Conservation (phyloP, 1,140 invertebrate genomes). For the Ips nitidus region DNA sequence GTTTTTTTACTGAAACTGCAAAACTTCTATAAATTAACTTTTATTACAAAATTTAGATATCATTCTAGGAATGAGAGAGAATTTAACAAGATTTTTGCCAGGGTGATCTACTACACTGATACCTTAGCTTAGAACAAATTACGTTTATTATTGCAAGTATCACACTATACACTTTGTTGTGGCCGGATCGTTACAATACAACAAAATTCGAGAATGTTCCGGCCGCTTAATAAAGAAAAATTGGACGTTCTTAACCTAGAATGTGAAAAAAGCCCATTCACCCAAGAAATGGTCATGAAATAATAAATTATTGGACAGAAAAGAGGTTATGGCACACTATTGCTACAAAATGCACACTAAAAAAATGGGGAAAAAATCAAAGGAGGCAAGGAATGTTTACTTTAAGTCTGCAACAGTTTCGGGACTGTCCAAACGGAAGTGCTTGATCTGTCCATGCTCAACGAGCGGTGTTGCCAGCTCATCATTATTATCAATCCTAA, state of each 20-base stretch:
- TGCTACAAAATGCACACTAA: not conserved
- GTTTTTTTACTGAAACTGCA: too few relatives aligned
- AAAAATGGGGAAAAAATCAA: not conserved
- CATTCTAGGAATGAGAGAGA: constrained; percentile 22
- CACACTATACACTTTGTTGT: constrained; percentile 7
- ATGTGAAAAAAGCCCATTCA: not conserved
- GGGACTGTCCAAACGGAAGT: constrained; percentile 59
- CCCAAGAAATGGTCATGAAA: not conserved
- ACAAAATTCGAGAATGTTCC: too few relatives aligned
- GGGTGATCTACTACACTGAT: constrained; percentile 1
- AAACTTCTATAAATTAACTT: constrained; percentile 24
- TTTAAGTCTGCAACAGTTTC: constrained; percentile 40
- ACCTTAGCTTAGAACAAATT: not conserved
- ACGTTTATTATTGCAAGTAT: constrained; percentile 24
- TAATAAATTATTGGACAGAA: not conserved
- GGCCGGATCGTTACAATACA: not conserved
- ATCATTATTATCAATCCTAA: constrained; percentile 68
- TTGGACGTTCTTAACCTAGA: not conserved
- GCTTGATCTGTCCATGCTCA: constrained; percentile 61
- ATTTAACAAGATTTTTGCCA: constrained; percentile 25
- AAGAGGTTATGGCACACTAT: constrained; percentile 1
- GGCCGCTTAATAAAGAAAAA: too few relatives aligned
- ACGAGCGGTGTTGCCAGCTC: constrained; percentile 70
- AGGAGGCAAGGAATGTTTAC: not conserved
- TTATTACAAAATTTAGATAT: constrained; percentile 36